A percentile compares a stretch with the other conserved stretches of the same genome.
phyloP scores from a whole-genome alignment of 2,113 vertebrate genomes.

The Dicentrarchus labrax region DNA sequence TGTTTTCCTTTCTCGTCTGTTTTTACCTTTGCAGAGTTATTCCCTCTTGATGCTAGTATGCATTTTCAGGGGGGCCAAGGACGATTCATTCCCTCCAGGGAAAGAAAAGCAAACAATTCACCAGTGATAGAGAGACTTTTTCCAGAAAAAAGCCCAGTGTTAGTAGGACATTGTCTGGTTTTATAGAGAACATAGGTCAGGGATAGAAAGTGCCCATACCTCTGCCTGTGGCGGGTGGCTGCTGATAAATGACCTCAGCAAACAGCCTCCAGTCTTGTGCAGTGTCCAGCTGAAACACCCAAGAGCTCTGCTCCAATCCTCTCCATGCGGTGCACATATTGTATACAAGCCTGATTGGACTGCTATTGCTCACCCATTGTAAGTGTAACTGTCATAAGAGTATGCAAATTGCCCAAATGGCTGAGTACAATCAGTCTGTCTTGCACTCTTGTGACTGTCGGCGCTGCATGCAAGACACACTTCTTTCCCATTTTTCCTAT shows the following conservation, averaged over 20 bases:
- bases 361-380: conserved; percentile 31
- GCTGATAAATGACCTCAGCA: conserved; percentile 72
- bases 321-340: conserved; percentile 9
- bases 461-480: neutral
- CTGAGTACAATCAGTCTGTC: neutral
- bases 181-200: conserved; percentile 72
- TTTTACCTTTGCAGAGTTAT: conserved; percentile 52
- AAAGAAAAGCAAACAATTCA: conserved; percentile 62
- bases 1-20: conserved; percentile 33
- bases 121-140: conserved; percentile 51
- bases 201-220: conserved; percentile 48
- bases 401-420: conserved; percentile 31
- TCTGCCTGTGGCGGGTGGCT: conserved; percentile 46
- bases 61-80: conserved; percentile 51
- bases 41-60: conserved; percentile 42
- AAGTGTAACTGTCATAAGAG: conserved; percentile 28
- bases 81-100: conserved; percentile 44
- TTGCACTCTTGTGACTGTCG: neutral
- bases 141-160: conserved; percentile 39
- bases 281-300: conserved; percentile 58
- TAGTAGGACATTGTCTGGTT: conserved; percentile 63
- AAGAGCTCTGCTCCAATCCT: conserved; percentile 43
- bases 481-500: neutral
- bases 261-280: conserved; percentile 55
- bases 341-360: conserved; percentile 31